phyloP scores from a whole-genome alignment of 2,797 vertebrate genomes.

The Enteromius argenteus region DNA sequence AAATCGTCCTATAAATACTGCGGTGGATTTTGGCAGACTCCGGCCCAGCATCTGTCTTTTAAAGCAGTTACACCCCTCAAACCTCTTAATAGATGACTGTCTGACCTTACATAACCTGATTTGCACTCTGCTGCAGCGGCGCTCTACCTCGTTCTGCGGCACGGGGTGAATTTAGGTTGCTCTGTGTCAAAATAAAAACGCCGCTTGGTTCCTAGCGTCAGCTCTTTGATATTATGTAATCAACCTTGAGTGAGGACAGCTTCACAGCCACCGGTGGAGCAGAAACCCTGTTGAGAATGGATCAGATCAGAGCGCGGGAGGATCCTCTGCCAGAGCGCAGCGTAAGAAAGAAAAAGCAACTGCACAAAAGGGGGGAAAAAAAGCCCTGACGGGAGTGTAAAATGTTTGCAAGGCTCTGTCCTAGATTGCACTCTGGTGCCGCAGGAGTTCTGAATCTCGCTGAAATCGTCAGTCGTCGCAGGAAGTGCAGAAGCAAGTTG shows the following conservation, averaged over 20 bases:
- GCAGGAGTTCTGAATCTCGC: conserved; percentile 14
- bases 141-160: conserved; percentile 20
- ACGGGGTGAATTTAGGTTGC: conserved; percentile 47
- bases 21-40: conserved; percentile 26
- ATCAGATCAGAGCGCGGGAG: conserved; percentile 42
- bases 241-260: conserved; percentile 52
- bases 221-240: conserved; percentile 62
- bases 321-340: conserved; percentile 37
- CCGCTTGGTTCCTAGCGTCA: conserved; percentile 48
- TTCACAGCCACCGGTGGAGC: conserved; percentile 39
- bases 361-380: conserved; percentile 1
- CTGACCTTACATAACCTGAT: conserved; percentile 36
- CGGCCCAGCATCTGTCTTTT: background rate
- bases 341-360: conserved; percentile 45
- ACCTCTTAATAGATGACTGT: conserved; percentile 22
- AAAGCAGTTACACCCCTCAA: conserved; percentile 15
- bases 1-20: conserved; percentile 21
- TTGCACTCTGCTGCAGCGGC: background rate
- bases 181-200: conserved; percentile 46
- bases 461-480: background rate
- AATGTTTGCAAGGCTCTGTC: conserved; percentile 22
- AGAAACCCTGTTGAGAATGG: conserved; percentile 47
- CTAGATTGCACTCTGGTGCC: conserved; percentile 16
- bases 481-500: background rate
- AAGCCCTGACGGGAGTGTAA: background rate